These are phyloP conservation scores for Saguinus imperator DNA, from an alignment of 2,113 vertebrate genomes.

Conservation along the genomic window DNA sequence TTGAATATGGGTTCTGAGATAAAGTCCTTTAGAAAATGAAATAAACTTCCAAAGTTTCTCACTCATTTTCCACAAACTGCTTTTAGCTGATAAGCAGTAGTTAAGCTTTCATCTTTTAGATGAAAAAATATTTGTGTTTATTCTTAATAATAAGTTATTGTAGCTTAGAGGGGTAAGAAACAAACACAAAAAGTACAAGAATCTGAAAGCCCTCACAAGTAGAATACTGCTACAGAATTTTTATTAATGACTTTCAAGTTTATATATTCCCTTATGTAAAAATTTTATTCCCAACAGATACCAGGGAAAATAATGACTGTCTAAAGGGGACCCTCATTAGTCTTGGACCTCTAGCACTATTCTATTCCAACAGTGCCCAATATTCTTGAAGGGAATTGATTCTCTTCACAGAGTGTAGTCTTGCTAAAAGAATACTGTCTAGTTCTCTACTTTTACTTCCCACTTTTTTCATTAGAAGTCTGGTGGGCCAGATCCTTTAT, in stretches of 20 bases:
- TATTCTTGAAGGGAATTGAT: background rate
- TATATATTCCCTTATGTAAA: background rate
- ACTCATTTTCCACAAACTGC: background rate
- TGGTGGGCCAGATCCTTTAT: background rate
- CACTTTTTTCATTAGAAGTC: background rate
- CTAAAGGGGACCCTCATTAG: background rate
- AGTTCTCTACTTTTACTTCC: fast-evolving
- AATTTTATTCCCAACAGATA: background rate
- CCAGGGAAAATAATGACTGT: background rate
- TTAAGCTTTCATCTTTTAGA: slow-evolving; percentile 37
- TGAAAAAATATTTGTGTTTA: slow-evolving; percentile 43
- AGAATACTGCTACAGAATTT: background rate
- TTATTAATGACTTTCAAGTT: slow-evolving; percentile 25
- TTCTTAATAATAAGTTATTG: slow-evolving; percentile 44
- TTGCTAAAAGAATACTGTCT: background rate
- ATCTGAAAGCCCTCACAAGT: background rate
- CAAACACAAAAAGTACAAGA: slow-evolving; percentile 13
- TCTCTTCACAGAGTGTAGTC: background rate
- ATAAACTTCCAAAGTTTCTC: slow-evolving; percentile 33
- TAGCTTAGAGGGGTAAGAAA: background rate
- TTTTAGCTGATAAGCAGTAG: slow-evolving; percentile 39
- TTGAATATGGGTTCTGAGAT: background rate
- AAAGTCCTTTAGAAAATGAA: background rate
- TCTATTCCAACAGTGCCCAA: background rate
- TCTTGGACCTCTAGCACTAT: background rate